Evolutionary conservation across 1,140 invertebrate genomes (phyloP).

Genomic region (Zaprionus davidi): DNA sequence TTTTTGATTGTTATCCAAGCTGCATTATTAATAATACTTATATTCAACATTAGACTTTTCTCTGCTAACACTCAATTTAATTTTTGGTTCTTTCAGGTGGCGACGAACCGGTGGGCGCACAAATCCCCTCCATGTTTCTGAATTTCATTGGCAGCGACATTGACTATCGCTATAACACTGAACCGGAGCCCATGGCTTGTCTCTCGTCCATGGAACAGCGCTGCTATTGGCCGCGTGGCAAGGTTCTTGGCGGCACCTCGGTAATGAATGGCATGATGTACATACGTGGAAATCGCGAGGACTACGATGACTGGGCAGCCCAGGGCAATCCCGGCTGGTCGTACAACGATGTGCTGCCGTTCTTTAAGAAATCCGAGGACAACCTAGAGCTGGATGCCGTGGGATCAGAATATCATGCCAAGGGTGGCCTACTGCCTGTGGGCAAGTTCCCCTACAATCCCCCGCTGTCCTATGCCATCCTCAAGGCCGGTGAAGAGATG

Average conservation of each 20-base stretch:
- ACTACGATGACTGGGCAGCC: slow-evolving; percentile 95
- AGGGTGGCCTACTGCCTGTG: slow-evolving; percentile 91
- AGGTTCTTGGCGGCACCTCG: slow-evolving; percentile 95
- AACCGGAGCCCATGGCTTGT: slow-evolving; percentile 93
- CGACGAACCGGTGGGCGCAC: slow-evolving; percentile 92
- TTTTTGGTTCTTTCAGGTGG: slow-evolving; percentile 84
- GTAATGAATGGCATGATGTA: slow-evolving; percentile 99
- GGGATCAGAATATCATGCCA: slow-evolving; percentile 91
- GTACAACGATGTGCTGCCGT: slow-evolving; percentile 94
- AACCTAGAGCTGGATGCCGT: slow-evolving; percentile 90
- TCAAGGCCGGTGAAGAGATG: slow-evolving; percentile 92
- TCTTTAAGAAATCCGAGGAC: slow-evolving; percentile 94
- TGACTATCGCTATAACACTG: slow-evolving; percentile 95
- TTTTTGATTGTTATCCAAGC: not conserved
- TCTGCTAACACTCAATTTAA: not conserved
- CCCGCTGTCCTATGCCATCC: slow-evolving; percentile 91
- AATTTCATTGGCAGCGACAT: slow-evolving; percentile 92
- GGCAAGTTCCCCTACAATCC: slow-evolving; percentile 94
- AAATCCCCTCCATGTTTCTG: slow-evolving; percentile 93
- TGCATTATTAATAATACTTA: not conserved
- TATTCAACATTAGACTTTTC: not conserved
- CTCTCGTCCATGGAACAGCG: slow-evolving; percentile 89
- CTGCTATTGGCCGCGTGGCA: slow-evolving; percentile 93
- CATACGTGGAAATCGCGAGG: slow-evolving; percentile 94
- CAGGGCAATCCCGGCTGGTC: slow-evolving; percentile 95